Base-by-base conservation (phyloP, 53 echinoderm and acorn worm species). In the Astropecten irregularis region DNA sequence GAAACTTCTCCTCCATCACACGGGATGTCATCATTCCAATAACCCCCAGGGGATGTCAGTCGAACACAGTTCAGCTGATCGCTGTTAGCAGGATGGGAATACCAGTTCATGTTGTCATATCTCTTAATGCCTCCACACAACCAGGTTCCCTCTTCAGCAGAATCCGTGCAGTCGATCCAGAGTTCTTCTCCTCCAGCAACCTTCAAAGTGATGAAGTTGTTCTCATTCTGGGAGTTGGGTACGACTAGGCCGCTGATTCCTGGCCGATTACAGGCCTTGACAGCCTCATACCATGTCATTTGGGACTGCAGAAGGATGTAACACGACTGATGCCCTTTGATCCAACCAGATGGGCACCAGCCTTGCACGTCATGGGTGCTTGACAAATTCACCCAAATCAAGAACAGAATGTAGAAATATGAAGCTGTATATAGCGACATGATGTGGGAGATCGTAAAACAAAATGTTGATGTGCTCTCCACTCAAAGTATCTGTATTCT, bases 81-180 rank as follows among this genome's bases (percentile, higher is more conserved):
- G 52, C 52, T 13, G 4, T 20, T 1, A 1, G 19, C 6, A 2
- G 73, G 53, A n/a, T 0, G 2, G n/a, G 29, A 3, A 2, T 0
- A 1, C 9, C 36, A 5, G 52, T 53, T 52, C 34, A 52, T 53
- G 23, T 51, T 73, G 25, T 20, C 51, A 2, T 1, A 32, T 37
- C 36, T 19, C 51, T 51, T 51, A 11, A 35, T 18, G 33, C 53
- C 53, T 0, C 51, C 54, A 22, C 73, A 73, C 73, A 73, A 7
- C 73, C 73, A 73, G 4, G 29, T 53, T 0, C 54, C 54, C 23
- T 54, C 73, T 73, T 73, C 34, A 13, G 34, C 73, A 18, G 52
- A 51, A 54, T 53, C 53, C 51, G 73, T 73, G 32, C 73, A 73
- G 19, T 53, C 54, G 51, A 73, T 73, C 73, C 73, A 73, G 20